Evolutionary conservation across 2,888 invertebrate species (phyloP).

Genomic region (Cephus pulcher): DNA sequence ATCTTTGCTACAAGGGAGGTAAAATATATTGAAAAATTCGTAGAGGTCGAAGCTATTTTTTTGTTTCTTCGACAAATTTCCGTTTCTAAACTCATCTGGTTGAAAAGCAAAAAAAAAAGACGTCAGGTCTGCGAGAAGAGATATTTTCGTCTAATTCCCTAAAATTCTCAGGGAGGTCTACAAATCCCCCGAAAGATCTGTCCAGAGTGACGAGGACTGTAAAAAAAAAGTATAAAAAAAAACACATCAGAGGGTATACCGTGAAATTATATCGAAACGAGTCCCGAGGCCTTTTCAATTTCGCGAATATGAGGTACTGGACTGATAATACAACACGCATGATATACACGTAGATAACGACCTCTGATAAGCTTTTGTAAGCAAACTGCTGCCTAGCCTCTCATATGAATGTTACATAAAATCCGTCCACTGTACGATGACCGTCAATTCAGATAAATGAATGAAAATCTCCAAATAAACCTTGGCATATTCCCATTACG

Average conservation of each 20-base stretch:
- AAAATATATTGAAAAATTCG: not conserved
- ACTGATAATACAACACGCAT: not conserved
- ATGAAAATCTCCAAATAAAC: not conserved
- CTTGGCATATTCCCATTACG: not conserved
- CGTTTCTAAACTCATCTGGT: not conserved
- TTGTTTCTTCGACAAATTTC: not conserved
- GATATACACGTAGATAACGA: not conserved
- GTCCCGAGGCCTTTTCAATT: not conserved
- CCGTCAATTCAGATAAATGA: not conserved
- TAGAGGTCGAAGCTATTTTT: not conserved
- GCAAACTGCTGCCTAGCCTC: not conserved
- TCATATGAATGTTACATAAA: not conserved
- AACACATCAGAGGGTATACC: not conserved
- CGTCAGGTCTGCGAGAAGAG: not conserved
- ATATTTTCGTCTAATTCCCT: not conserved
- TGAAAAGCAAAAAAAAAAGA: not conserved
- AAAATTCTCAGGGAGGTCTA: not conserved
- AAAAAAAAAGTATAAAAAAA: not conserved
- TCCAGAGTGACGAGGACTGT: not conserved
- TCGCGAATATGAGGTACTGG: not conserved
- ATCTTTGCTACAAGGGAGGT: not conserved
- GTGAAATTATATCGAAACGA: not conserved
- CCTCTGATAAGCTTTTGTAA: not conserved
- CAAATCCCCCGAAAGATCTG: not conserved
- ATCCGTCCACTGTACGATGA: not conserved